phyloP scores from a whole-genome alignment of 2,888 invertebrate genomes.

The Alloplasta piceator region DNA sequence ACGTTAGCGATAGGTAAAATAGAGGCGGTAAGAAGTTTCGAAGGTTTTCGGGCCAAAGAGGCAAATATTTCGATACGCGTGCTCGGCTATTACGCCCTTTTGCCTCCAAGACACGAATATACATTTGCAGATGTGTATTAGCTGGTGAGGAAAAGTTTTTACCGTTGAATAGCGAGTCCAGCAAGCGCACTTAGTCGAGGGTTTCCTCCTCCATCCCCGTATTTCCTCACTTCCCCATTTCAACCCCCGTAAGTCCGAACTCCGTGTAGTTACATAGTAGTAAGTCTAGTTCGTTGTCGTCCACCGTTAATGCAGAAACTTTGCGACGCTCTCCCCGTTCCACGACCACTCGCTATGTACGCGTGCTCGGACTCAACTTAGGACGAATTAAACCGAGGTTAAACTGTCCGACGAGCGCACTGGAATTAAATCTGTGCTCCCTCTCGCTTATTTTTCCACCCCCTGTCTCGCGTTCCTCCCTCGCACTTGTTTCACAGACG shows the following conservation, averaged over 20 bases:
- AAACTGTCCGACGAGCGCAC: conserved; percentile 48
- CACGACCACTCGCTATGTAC: not conserved
- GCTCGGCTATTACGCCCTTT: not conserved
- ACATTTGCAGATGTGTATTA: conserved; percentile 7
- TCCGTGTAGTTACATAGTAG: conserved; percentile 53
- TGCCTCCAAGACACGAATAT: not conserved
- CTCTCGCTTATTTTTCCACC: not conserved
- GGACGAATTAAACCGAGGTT: conserved; percentile 59
- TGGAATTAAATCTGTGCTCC: conserved; percentile 49
- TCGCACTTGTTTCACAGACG: conserved; percentile 10
- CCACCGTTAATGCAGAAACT: conserved; percentile 63
- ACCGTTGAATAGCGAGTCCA: conserved; percentile 35
- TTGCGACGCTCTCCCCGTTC: conserved; percentile 38
- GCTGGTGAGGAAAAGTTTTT: conserved; percentile 51
- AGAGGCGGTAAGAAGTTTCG: not conserved
- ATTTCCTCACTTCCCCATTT: conserved; percentile 3
- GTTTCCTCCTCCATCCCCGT: conserved; percentile 21
- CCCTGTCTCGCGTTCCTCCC: not conserved
- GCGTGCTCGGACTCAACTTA: conserved; percentile 20
- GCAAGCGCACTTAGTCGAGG: conserved; percentile 44
- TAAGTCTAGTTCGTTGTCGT: conserved; percentile 60
- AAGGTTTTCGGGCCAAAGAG: not conserved
- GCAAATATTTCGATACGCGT: not conserved
- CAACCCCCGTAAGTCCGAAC: not conserved
- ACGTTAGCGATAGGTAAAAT: conserved; percentile 10